Evolutionary conservation across 2,113 vertebrate genomes (phyloP).

Genomic region (Megaceryle maxima): DNA sequence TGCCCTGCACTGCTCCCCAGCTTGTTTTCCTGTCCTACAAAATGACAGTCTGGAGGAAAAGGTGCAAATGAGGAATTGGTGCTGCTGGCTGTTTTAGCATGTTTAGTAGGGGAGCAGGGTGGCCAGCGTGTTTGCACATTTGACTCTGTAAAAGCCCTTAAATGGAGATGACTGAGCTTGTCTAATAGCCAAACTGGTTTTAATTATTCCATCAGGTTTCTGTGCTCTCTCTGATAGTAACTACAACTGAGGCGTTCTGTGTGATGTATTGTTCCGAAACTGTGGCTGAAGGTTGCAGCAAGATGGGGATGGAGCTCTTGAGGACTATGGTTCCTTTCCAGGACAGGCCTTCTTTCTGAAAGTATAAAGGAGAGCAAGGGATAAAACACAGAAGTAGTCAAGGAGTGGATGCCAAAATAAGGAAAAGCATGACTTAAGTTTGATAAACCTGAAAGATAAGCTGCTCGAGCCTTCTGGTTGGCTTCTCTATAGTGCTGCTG

Average conservation of each 20-base stretch:
- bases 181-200: not conserved
- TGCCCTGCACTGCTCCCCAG: fast-evolving
- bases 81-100: not conserved
- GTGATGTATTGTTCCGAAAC: not conserved
- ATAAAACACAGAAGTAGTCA: not conserved
- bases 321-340: not conserved
- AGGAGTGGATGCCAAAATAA: not conserved
- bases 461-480: not conserved
- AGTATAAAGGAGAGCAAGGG: not conserved
- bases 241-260: not conserved
- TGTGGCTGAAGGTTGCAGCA: not conserved
- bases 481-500: not conserved
- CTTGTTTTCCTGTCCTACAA: not conserved
- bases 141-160: not conserved
- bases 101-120: not conserved
- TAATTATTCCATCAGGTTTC: not conserved
- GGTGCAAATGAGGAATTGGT: not conserved
- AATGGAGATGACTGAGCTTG: not conserved
- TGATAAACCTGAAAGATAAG: not conserved
- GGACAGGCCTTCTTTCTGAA: not conserved
- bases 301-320: not conserved
- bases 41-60: not conserved
- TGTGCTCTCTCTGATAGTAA: not conserved
- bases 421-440: not conserved
- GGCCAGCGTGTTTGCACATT: not conserved